These are phyloP conservation scores for Halyomorpha halys DNA, from an alignment of 1,140 invertebrate genomes.

Conservation along the genomic window DNA sequence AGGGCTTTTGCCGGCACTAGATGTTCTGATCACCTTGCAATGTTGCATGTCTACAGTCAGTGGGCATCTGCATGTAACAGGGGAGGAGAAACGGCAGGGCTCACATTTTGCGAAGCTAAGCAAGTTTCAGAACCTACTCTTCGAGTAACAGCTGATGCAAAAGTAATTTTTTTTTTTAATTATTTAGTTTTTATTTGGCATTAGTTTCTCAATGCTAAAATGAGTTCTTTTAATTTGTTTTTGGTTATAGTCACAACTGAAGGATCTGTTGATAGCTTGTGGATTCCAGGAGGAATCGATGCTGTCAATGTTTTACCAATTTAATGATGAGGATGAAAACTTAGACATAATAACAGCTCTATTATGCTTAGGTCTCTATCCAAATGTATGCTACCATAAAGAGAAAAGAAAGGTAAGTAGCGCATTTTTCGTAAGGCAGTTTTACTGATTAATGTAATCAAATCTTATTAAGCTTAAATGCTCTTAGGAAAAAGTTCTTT, in stretches of 20 bases:
- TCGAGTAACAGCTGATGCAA: constrained; percentile 82
- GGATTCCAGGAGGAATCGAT: constrained; percentile 87
- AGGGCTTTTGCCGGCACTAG: constrained; percentile 71
- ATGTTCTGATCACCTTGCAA: constrained; percentile 88
- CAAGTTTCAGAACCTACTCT: constrained; percentile 79
- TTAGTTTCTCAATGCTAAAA: neutral
- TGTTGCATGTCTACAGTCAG: constrained; percentile 81
- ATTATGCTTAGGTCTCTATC: constrained; percentile 84
- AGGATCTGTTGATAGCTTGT: constrained; percentile 64
- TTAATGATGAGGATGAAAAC: constrained; percentile 60
- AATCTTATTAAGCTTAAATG: no score
- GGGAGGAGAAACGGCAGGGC: constrained; percentile 64
- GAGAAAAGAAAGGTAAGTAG: constrained; percentile 72
- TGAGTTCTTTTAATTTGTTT: neutral
- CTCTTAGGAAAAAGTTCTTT: no score
- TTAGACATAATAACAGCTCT: constrained; percentile 79
- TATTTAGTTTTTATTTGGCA: no score
- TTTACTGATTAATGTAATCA: no score
- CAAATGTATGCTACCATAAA: constrained; percentile 92
- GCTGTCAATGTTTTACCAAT: constrained; percentile 59
- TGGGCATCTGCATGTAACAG: constrained; percentile 69
- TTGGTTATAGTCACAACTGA: constrained; percentile 60
- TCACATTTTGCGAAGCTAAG: constrained; percentile 81
- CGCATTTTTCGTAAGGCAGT: no score
- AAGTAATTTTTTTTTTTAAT: constrained; percentile 39